Percentiles rank a stretch among this genome's conserved stretches.
Evolutionary conservation across 1,140 invertebrate genomes (phyloP).

Genomic region (Cotesia typhae): DNA sequence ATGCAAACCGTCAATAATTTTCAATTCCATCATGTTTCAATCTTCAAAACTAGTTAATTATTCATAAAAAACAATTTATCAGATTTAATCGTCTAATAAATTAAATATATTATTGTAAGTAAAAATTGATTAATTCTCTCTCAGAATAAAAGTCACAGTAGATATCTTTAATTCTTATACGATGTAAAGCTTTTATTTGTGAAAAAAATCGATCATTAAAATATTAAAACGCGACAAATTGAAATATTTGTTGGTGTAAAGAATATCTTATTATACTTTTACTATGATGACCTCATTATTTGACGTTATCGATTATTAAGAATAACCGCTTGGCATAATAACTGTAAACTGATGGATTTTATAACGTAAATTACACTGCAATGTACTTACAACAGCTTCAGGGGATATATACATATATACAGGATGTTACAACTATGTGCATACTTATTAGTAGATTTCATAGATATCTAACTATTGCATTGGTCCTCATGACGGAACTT

Average conservation of each 20-base stretch:
- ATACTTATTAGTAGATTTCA: not conserved
- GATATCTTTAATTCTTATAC: too few relatives aligned
- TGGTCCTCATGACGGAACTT: too few relatives aligned
- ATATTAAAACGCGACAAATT: not conserved
- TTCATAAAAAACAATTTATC: too few relatives aligned
- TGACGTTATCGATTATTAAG: conserved; percentile 50
- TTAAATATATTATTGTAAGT: too few relatives aligned
- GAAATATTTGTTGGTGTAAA: not conserved
- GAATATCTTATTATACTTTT: conserved; percentile 1
- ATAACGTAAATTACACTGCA: conserved; percentile 51
- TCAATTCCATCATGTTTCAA: too few relatives aligned
- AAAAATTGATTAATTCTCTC: too few relatives aligned
- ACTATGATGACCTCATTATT: conserved; percentile 50
- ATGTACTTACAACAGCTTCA: conserved; percentile 43
- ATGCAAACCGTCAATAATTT: too few relatives aligned
- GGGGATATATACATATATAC: conserved; percentile 13
- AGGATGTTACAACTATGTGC: conserved; percentile 11
- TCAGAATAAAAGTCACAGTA: too few relatives aligned
- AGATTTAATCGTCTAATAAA: too few relatives aligned
- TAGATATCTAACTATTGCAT: too few relatives aligned
- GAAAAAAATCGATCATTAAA: not conserved
- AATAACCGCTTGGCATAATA: conserved; percentile 48
- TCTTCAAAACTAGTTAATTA: too few relatives aligned
- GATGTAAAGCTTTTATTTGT: not conserved
- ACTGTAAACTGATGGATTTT: conserved; percentile 59